These are phyloP conservation scores for Myotis davidii DNA, from an alignment of 2,113 vertebrate species.

Conservation along the genomic window DNA sequence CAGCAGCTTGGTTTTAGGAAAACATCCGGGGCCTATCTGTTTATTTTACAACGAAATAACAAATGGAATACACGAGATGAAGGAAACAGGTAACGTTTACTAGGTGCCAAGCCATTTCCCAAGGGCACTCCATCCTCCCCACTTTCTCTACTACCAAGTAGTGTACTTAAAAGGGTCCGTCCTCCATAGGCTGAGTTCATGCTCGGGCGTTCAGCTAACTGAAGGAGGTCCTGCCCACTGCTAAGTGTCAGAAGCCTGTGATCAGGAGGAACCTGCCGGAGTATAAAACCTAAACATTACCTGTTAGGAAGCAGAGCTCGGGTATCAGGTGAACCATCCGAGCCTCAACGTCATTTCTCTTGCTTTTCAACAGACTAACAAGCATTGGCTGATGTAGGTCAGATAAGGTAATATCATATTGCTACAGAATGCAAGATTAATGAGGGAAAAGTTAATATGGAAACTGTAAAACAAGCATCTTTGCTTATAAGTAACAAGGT, in stretches of 20 bases:
- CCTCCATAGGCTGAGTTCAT: neutral
- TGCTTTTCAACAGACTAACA: conserved; percentile 81
- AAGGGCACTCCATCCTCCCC: neutral
- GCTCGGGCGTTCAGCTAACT: neutral
- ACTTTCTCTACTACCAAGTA: neutral
- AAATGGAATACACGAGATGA: neutral
- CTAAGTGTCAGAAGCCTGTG: neutral
- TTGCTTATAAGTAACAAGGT: neutral
- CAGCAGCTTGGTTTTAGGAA: neutral
- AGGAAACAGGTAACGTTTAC: neutral
- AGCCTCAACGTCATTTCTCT: conserved; percentile 43
- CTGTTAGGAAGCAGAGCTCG: conserved; percentile 84
- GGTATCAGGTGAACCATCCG: conserved; percentile 81
- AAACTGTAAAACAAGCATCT: neutral
- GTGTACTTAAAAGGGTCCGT: neutral
- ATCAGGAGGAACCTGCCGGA: neutral
- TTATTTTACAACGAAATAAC: neutral
- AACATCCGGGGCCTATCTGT: neutral
- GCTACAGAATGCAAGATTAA: conserved; percentile 73
- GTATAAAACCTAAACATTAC: conserved; percentile 55
- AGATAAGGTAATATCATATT: conserved; percentile 78
- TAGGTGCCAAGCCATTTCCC: neutral
- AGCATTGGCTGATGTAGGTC: conserved; percentile 84
- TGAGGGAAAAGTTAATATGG: neutral
- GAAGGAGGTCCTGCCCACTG: neutral